Evolutionary conservation across 92 coral and sea anemone species (phyloP).

Genomic region (Umimayanthus chanpuru): DNA sequence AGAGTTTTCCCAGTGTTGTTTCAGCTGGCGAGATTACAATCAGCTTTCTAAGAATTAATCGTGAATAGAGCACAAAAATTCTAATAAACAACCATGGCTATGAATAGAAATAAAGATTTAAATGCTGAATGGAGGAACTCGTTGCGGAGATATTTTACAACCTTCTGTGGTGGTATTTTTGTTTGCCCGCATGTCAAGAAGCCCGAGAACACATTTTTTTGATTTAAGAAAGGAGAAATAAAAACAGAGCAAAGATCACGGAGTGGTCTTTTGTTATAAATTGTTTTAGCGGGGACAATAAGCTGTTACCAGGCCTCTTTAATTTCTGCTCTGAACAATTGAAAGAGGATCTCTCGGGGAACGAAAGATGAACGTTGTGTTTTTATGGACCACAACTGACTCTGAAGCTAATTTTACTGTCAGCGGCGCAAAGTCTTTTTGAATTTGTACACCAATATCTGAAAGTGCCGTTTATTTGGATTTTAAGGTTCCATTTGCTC

Average conservation of each 20-base stretch:
- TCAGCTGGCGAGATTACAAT: slow-evolving; percentile 49
- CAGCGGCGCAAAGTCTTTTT: background rate
- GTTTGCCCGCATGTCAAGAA: slow-evolving; percentile 27
- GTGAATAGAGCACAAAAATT: slow-evolving; percentile 44
- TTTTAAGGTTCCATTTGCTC: slow-evolving; percentile 2
- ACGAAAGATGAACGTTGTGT: slow-evolving; percentile 13
- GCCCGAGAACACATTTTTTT: slow-evolving; percentile 3
- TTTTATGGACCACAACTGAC: slow-evolving; percentile 4
- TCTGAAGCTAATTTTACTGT: background rate
- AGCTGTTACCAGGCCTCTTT: slow-evolving; percentile 22
- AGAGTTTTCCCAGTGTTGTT: slow-evolving; percentile 36
- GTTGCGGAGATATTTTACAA: slow-evolving; percentile 29
- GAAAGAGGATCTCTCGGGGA: slow-evolving; percentile 40
- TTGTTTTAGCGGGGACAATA: slow-evolving; percentile 43
- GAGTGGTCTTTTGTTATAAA: slow-evolving; percentile 34
- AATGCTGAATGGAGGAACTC: slow-evolving; percentile 27
- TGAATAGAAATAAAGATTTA: slow-evolving; percentile 39
- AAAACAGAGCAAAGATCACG: slow-evolving; percentile 49
- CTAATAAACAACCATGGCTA: slow-evolving; percentile 40
- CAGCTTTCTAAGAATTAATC: slow-evolving; percentile 44
- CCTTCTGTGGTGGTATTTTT: slow-evolving; percentile 40
- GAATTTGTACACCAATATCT: background rate
- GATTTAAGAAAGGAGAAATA: slow-evolving; percentile 20
- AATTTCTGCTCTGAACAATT: slow-evolving; percentile 35
- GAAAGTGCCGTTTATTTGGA: background rate